Evolutionary conservation across 2,113 vertebrate genomes (phyloP).

Genomic region (Propithecus coquereli): DNA sequence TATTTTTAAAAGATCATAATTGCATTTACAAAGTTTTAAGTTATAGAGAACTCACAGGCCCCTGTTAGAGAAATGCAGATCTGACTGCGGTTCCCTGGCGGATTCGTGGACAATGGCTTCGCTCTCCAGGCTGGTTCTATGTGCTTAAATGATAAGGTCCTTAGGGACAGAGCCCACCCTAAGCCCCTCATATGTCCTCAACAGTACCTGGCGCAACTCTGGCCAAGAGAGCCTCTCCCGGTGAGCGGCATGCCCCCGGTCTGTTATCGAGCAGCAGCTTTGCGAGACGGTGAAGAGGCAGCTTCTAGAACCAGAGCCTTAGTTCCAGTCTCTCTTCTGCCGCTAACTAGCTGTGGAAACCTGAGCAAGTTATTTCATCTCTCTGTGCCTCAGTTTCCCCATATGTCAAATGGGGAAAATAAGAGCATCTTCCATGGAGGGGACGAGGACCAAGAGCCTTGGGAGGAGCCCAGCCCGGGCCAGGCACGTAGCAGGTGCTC

Average conservation of each 20-base stretch:
- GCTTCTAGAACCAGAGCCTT: not conserved
- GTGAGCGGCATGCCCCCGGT: not conserved
- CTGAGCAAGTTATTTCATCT: not conserved
- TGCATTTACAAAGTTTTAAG: not conserved
- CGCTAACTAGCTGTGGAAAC: not conserved
- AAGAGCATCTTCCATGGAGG: not conserved
- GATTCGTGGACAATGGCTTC: not conserved
- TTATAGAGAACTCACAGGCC: not conserved
- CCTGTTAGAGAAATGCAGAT: no score
- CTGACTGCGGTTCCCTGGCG: not conserved
- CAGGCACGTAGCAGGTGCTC: not conserved
- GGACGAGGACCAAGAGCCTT: not conserved
- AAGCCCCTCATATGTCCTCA: accelerated
- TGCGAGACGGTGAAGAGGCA: not conserved
- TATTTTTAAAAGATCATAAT: not conserved
- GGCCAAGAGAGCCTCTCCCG: not conserved
- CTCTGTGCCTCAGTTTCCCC: not conserved
- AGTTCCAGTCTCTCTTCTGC: not conserved
- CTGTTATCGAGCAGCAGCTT: not conserved
- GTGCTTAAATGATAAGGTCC: not conserved
- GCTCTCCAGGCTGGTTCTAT: not conserved
- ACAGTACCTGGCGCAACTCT: not conserved
- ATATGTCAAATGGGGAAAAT: not conserved
- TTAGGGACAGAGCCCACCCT: not conserved
- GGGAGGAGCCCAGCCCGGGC: not conserved